phyloP scores from a whole-genome alignment of 2,888 invertebrate species.

The Diachrysia chrysitis region DNA sequence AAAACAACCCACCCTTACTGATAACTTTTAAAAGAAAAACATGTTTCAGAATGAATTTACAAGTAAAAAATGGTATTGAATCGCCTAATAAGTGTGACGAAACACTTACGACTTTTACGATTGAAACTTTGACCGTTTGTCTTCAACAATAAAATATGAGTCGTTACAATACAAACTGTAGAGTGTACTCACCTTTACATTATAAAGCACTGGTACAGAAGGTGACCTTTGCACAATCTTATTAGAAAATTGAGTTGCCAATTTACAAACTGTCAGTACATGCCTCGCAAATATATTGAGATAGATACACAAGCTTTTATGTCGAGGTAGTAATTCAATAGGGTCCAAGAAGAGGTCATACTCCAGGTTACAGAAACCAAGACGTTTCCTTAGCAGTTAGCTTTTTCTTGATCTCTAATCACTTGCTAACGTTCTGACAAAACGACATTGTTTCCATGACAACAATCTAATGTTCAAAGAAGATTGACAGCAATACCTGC shows the following conservation, averaged over 20 bases:
- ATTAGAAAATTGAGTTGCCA: not conserved
- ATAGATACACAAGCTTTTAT: not conserved
- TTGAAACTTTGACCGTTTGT: constrained; percentile 51
- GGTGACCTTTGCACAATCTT: constrained; percentile 3
- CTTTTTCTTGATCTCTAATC: no score
- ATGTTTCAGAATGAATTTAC: not conserved
- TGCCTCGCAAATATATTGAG: not conserved
- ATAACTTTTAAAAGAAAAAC: not conserved
- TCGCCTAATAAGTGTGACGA: constrained; percentile 25
- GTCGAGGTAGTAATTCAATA: not conserved
- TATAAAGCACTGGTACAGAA: constrained; percentile 9
- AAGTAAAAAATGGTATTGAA: constrained; percentile 14
- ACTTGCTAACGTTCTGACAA: no score
- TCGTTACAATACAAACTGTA: constrained; percentile 52
- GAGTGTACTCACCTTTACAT: constrained; percentile 56
- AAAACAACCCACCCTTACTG: no score
- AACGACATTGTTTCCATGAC: not conserved
- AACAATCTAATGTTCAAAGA: not conserved
- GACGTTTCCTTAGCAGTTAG: not conserved
- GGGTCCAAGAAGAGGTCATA: no score
- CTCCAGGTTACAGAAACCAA: no score
- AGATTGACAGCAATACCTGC: no score
- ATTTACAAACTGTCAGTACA: not conserved
- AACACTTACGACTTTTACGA: constrained; percentile 26
- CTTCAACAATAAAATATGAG: constrained; percentile 50